Percentiles rank a stretch among this genome's conserved stretches.
phyloP scores from a whole-genome alignment of 2,113 vertebrate genomes.

The Oreochromis tanganicae region DNA sequence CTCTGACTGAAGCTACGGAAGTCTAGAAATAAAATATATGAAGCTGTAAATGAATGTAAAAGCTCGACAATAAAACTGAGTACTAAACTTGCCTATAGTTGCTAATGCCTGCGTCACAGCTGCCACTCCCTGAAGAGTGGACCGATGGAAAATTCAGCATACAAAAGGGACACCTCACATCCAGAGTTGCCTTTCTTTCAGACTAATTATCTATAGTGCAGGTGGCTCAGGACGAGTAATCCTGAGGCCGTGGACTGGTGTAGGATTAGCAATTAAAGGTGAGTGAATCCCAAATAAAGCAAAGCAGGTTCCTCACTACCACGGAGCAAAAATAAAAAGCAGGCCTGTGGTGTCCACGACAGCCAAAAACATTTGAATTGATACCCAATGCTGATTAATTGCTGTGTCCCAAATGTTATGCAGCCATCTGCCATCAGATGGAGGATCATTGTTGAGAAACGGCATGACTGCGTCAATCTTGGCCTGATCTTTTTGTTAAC shows the following conservation, averaged over 20 bases:
- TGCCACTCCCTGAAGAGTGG: not conserved
- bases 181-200: constrained; percentile 61
- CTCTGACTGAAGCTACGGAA: not conserved
- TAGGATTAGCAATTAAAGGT: constrained; percentile 38
- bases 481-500: not conserved
- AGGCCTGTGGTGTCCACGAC: not conserved
- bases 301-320: not conserved
- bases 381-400: not conserved
- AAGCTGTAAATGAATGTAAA: not conserved
- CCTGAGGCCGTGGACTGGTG: constrained; percentile 29
- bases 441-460: not conserved
- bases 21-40: not conserved
- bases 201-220: constrained; percentile 83
- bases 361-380: not conserved
- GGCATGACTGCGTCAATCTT: not conserved
- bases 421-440: not conserved
- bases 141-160: constrained; percentile 3
- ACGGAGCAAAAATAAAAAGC: not conserved
- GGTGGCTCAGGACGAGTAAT: constrained; percentile 70
- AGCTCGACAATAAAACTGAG: not conserved
- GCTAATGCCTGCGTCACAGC: not conserved
- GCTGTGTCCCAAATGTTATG: not conserved
- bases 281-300: not conserved
- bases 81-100: not conserved
- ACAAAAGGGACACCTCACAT: not conserved